These are phyloP conservation scores for Julus scanicus DNA, from an alignment of 2,888 invertebrate genomes.

Conservation along the genomic window DNA sequence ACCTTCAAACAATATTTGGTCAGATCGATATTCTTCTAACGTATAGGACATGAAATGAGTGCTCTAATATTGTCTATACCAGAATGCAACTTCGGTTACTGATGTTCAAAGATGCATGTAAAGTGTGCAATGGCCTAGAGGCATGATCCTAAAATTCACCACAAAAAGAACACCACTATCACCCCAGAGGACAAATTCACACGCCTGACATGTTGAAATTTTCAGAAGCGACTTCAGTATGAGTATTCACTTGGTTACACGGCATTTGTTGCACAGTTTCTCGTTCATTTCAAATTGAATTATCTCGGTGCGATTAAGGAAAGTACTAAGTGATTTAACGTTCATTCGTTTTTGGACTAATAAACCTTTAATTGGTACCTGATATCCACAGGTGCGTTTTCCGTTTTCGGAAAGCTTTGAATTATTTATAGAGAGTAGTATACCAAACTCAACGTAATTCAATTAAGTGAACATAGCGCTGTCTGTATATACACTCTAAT, in stretches of 20 bases:
- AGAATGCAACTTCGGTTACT: no score
- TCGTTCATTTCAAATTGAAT: neutral
- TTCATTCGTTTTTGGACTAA: neutral
- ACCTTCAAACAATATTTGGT: no score
- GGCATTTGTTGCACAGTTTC: neutral
- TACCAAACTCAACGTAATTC: neutral
- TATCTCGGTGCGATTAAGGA: neutral
- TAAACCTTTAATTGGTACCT: conserved; percentile 17
- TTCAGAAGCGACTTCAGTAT: neutral
- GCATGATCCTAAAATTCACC: neutral
- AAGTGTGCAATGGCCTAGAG: neutral
- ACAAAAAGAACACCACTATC: neutral
- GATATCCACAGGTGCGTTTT: neutral
- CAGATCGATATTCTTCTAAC: no score
- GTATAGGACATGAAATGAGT: no score
- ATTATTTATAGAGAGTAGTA: neutral
- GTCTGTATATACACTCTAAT: neutral
- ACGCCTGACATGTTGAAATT: no score
- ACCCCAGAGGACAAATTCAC: neutral
- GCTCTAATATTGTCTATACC: no score
- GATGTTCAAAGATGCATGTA: neutral
- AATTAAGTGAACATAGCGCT: neutral
- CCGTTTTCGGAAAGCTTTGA: neutral
- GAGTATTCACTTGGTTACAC: neutral
- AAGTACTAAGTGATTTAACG: neutral